A percentile compares a stretch with the other conserved stretches of the same genome.
These are phyloP conservation scores for Pseudonaja textilis DNA, from an alignment of 2,113 vertebrate genomes.

Conservation along the genomic window DNA sequence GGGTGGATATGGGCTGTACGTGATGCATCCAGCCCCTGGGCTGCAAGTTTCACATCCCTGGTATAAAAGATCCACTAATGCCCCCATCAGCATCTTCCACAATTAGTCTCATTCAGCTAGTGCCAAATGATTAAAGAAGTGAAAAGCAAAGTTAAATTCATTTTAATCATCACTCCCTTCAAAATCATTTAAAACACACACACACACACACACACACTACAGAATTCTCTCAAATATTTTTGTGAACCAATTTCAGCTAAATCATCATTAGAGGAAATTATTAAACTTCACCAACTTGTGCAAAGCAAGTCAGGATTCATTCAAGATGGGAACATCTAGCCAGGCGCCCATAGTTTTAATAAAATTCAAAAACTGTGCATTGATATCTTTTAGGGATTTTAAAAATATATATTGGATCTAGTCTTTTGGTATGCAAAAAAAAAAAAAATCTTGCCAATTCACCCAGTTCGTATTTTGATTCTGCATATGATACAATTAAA, in stretches of 20 bases:
- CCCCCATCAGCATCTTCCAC: too few relatives aligned
- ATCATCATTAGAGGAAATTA: not conserved
- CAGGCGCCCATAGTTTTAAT: slow-evolving; percentile 25
- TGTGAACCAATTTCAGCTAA: not conserved
- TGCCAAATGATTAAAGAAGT: not conserved
- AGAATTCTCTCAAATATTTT: not conserved
- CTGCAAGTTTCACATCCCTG: too few relatives aligned
- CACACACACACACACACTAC: not conserved
- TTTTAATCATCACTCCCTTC: not conserved
- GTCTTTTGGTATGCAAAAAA: slow-evolving; percentile 50
- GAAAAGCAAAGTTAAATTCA: not conserved
- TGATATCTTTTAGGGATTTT: slow-evolving; percentile 46
- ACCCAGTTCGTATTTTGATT: slow-evolving; percentile 66
- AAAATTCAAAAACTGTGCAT: slow-evolving; percentile 58
- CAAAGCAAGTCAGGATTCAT: slow-evolving; percentile 33
- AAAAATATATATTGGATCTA: slow-evolving; percentile 38
- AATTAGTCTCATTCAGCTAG: not conserved
- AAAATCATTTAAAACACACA: not conserved
- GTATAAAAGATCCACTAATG: not conserved
- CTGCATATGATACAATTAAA: slow-evolving; percentile 62
- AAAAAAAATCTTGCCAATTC: slow-evolving; percentile 45
- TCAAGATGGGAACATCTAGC: slow-evolving; percentile 43
- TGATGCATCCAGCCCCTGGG: too few relatives aligned
- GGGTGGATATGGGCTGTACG: too few relatives aligned
- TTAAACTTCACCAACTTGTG: slow-evolving; percentile 8